Base-by-base conservation (phyloP, 2,888 invertebrate species). In the Tetranychus piercei region DNA sequence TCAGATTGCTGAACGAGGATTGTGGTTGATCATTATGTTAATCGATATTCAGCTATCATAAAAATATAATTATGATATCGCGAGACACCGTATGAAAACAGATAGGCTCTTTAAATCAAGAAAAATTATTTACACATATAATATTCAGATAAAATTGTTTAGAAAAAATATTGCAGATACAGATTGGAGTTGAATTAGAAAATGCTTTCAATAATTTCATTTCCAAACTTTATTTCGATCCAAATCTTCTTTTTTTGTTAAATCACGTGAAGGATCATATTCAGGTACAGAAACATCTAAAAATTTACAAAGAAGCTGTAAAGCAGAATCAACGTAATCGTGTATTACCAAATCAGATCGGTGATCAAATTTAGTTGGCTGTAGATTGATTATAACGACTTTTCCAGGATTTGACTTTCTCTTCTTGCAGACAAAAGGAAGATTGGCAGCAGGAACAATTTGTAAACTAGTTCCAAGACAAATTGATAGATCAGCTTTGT, bases 351-450 rank as follows among this genome's bases (percentile, higher is more conserved):
- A 83, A 82, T 94, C 90, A 43, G 94, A 91, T 84, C 92, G 91
- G 81, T 90, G 90, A 81, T 95, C 93, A 91, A 94, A 92, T 86
- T 96, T 95, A 4, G 97, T 99, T n/a, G 91, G 89, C 82, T 99
- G 99, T 74, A 99, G 85, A 84, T 99, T 99, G 78, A 96, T 90
- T 79, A 97, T 92, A 22, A 91, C 92, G 74, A 99, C 83, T 82
- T 90, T 89, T 5, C 95, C 95, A 43, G 89, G 89, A 81, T 89
- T 89, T 81, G 90, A 91, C 79, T 90, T 88, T 9, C 43, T 43
- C 15, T 73, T 76, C 44, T 76, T 81, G 77, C 89, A 90, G 81
- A 88, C 88, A 64, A 94, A 82, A 5, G 97, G 97, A 78, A 97
- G 84, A 83, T 91, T 92, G 18, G 95, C 97, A 83, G 95, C 94